Conservation (phyloP, 2,113 vertebrate species). For the Muscicapa adusta region DNA sequence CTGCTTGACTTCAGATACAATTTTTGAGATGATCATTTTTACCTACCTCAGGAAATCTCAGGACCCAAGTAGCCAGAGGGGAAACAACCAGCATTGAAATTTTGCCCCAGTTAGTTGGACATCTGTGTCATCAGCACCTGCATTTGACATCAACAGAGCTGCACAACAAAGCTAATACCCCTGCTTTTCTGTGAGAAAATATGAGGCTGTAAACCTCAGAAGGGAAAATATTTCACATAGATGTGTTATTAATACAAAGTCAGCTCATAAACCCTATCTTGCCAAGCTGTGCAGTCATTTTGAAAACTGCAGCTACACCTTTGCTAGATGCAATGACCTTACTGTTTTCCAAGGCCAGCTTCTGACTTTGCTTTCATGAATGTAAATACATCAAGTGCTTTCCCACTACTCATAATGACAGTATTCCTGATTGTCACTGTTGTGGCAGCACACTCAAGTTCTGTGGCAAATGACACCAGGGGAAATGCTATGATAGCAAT, state of each 20-base stretch:
- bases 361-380: conserved; percentile 7
- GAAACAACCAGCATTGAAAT: not conserved
- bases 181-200: not conserved
- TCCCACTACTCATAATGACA: conserved; percentile 42
- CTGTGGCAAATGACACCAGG: not conserved
- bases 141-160: not conserved
- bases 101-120: not conserved
- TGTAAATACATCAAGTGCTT: conserved; percentile 33
- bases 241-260: not conserved
- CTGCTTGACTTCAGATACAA: not conserved
- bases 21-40: not conserved
- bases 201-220: not conserved
- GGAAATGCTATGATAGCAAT: conserved; percentile 5
- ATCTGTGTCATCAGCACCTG: not conserved
- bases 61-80: not conserved
- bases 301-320: conserved; percentile 3
- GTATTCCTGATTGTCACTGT: not conserved
- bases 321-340: not conserved
- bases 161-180: not conserved
- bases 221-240: not conserved
- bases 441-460: not conserved
- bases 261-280: not conserved
- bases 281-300: not conserved
- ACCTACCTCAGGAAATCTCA: not conserved
- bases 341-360: not conserved